A percentile compares a stretch with the other conserved stretches of the same genome.
Evolutionary conservation across 2,888 invertebrate genomes (phyloP).

Genomic region (Lottia gigantea): DNA sequence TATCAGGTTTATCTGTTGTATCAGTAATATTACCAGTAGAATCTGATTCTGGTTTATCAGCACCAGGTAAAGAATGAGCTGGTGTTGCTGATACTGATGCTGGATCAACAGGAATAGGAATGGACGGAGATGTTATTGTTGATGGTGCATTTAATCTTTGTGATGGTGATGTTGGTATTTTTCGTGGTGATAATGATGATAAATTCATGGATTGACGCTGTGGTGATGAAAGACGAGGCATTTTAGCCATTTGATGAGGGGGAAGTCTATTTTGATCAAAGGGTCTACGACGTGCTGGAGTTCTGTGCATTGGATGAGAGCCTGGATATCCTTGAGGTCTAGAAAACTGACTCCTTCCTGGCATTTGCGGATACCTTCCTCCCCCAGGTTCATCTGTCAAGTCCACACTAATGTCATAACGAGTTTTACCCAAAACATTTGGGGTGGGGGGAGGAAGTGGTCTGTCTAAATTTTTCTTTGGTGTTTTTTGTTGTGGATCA

Average conservation of each 20-base stretch:
- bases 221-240: neutral
- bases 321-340: neutral
- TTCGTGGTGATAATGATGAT: neutral
- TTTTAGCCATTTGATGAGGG: conserved; percentile 3
- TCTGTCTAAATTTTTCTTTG: conserved; percentile 9
- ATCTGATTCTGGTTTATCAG: conserved; percentile 7
- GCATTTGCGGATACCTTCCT: neutral
- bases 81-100: neutral
- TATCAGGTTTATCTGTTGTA: conserved; percentile 3
- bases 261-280: conserved; percentile 1
- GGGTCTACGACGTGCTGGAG: neutral
- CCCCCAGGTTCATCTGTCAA: neutral
- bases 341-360: neutral
- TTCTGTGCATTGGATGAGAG: neutral
- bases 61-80: conserved; percentile 6
- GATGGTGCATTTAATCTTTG: conserved; percentile 1
- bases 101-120: neutral
- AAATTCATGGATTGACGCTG: conserved; percentile 6
- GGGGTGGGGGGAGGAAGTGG: conserved; percentile 5
- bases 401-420: conserved; percentile 1
- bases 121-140: conserved; percentile 3
- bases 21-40: neutral
- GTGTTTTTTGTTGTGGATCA: conserved; percentile 10
- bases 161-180: neutral
- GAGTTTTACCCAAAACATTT: conserved; percentile 8